These are phyloP conservation scores for Anthopleura sola DNA, from an alignment of 64 coral and sea anemone species.

Conservation along the genomic window DNA sequence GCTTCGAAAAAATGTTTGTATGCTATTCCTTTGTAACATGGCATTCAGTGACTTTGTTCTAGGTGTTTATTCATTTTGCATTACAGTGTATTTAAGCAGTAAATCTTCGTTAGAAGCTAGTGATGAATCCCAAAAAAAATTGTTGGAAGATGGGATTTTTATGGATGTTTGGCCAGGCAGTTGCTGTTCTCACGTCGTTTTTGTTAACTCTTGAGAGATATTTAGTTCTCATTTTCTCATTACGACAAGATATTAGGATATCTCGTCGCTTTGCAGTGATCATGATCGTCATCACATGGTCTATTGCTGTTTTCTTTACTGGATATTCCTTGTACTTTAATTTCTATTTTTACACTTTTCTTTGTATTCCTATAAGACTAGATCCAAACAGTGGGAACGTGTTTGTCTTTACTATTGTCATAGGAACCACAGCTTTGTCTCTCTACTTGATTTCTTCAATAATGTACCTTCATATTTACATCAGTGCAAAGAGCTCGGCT, in stretches of 20 bases:
- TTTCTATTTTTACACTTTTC: background rate
- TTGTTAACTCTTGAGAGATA: slow-evolving; percentile 8
- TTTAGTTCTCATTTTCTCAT: background rate
- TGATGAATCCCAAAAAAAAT: background rate
- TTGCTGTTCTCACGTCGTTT: background rate
- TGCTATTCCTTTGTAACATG: slow-evolving; percentile 2
- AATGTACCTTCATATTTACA: background rate
- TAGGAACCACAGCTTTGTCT: background rate
- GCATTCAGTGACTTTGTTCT: background rate
- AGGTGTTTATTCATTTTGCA: background rate
- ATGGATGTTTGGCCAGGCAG: background rate
- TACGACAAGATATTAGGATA: background rate
- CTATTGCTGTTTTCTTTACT: background rate
- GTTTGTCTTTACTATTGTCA: background rate
- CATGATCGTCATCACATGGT: background rate
- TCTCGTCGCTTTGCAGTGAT: background rate
- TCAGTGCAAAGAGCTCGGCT: background rate
- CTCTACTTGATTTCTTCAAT: background rate
- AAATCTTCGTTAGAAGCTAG: background rate
- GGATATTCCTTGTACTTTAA: background rate
- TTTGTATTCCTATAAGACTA: slow-evolving; percentile 4
- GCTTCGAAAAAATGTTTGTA: background rate
- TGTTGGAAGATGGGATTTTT: slow-evolving; percentile 7
- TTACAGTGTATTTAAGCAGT: background rate
- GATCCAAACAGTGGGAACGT: background rate